phyloP scores from a whole-genome alignment of 2,113 vertebrate species.

The Phalacrocorax aristotelis region DNA sequence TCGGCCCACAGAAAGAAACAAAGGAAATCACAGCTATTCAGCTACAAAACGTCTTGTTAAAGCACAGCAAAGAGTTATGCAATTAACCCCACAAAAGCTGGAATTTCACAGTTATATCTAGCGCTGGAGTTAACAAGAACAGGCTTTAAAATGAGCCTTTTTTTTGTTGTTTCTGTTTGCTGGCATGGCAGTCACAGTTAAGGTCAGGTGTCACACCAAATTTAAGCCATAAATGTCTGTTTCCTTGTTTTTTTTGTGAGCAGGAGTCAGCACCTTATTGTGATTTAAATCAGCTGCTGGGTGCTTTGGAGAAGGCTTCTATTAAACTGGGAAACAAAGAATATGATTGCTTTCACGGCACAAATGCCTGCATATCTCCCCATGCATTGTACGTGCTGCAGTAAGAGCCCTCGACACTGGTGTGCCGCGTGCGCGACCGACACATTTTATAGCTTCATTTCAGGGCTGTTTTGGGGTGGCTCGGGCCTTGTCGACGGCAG shows the following conservation, averaged over 20 bases:
- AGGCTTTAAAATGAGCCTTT: conserved; percentile 1
- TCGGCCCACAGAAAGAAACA: conserved; percentile 72
- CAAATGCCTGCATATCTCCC: background rate
- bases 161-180: conserved; percentile 45
- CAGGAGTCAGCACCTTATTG: conserved; percentile 34
- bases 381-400: background rate
- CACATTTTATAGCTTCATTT: background rate
- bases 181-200: conserved; percentile 36
- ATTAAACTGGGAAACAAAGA: conserved; percentile 62
- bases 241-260: conserved; percentile 47
- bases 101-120: conserved; percentile 67
- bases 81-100: conserved; percentile 62
- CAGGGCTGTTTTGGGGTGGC: background rate
- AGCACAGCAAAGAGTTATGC: conserved; percentile 64
- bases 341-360: background rate
- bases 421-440: background rate
- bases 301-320: conserved; percentile 36
- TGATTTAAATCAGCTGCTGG: conserved; percentile 63
- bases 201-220: conserved; percentile 52
- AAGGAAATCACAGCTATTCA: conserved; percentile 71
- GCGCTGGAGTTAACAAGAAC: conserved; percentile 47
- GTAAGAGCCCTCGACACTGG: background rate
- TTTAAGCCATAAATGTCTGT: conserved; percentile 57
- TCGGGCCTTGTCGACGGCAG: rapidly evolving
- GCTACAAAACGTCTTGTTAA: conserved; percentile 65